Conservation (phyloP, 2,113 vertebrate genomes). For the Osmerus eperlanus region DNA sequence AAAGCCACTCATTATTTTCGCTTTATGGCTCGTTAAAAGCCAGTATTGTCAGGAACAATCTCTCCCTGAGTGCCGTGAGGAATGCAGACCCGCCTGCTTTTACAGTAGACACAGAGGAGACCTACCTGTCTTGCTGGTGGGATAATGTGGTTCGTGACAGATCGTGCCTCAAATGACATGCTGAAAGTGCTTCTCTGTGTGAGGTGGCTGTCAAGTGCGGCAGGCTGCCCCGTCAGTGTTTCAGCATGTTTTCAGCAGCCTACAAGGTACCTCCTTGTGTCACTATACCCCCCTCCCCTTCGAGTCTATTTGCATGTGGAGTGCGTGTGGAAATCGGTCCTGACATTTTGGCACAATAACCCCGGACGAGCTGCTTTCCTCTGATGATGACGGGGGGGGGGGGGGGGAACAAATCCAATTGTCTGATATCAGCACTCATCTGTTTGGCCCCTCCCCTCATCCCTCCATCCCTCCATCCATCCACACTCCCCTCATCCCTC, state of each 20-base stretch:
- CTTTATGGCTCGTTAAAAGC: neutral
- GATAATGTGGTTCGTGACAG: neutral
- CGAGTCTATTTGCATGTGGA: no score
- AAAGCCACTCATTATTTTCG: neutral
- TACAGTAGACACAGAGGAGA: neutral
- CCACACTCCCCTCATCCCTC: no score
- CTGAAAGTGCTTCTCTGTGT: neutral
- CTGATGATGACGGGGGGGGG: neutral
- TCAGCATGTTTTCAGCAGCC: no score
- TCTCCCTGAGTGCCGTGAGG: no score
- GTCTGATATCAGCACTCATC: constrained; percentile 6
- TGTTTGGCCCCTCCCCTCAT: neutral
- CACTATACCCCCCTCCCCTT: no score
- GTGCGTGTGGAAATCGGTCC: neutral
- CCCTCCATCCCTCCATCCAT: neutral
- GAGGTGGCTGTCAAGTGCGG: neutral
- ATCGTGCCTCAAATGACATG: neutral
- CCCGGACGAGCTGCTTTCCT: neutral
- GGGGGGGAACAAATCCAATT: neutral
- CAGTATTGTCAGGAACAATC: no score
- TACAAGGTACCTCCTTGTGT: no score
- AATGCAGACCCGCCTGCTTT: no score
- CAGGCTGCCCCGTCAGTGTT: neutral
- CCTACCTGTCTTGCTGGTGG: neutral
- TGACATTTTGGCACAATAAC: neutral